Evolutionary conservation across 2,113 vertebrate genomes (phyloP).

Genomic region (Craseonycteris thonglongyai): DNA sequence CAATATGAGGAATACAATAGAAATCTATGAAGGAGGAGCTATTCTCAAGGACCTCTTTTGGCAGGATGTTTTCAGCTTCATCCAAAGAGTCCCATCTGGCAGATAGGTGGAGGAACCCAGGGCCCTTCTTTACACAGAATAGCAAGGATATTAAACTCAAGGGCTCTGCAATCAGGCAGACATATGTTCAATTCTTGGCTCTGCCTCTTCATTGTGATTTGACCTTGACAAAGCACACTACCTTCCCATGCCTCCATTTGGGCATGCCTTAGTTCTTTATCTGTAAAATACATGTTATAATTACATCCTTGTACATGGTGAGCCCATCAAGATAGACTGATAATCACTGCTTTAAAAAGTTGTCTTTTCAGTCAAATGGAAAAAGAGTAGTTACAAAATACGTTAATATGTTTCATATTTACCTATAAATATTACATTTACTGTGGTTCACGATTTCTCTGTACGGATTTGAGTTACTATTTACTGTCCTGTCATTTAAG

Average conservation of each 20-base stretch:
- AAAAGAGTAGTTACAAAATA: not conserved
- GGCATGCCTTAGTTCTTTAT: not conserved
- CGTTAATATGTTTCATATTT: conserved; percentile 1
- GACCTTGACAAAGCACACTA: not conserved
- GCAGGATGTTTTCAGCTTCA: not conserved
- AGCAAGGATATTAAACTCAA: not conserved
- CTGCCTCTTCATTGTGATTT: not conserved
- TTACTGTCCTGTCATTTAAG: not conserved
- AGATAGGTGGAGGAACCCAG: not conserved
- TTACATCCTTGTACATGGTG: not conserved
- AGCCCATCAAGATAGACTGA: not conserved
- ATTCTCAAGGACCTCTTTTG: not conserved
- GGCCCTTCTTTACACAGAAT: not conserved
- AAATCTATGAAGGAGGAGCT: not conserved
- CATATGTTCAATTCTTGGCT: not conserved
- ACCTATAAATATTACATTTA: not conserved
- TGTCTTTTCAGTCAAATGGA: not conserved
- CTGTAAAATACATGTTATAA: not conserved
- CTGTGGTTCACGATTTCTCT: not conserved
- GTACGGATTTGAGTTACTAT: not conserved
- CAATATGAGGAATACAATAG: not conserved
- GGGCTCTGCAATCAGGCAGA: not conserved
- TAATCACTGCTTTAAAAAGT: conserved; percentile 10
- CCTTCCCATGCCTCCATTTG: not conserved
- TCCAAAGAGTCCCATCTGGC: not conserved